Conservation (phyloP, 2,797 vertebrate species). For the Girardinus metallicus region DNA sequence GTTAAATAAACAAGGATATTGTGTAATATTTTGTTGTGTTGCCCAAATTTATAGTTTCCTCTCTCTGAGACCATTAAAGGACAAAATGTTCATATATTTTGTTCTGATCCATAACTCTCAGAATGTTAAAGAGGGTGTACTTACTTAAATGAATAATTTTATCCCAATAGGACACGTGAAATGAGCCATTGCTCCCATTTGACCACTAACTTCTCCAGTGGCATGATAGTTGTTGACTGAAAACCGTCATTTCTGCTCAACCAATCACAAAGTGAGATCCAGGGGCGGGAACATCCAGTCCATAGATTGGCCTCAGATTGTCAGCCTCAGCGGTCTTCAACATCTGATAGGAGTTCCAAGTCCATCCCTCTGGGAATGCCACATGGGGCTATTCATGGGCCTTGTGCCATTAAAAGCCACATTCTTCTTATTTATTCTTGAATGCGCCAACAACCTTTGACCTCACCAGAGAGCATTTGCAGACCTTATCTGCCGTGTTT, state of each 20-base stretch:
- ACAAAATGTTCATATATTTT: background rate
- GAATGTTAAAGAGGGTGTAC: background rate
- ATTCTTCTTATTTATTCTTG: constrained; percentile 2
- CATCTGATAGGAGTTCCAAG: constrained; percentile 40
- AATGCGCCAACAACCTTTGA: constrained; percentile 35
- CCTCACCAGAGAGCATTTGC: constrained; percentile 10
- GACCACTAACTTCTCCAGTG: constrained; percentile 5
- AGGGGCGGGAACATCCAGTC: constrained; percentile 51
- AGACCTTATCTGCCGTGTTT: constrained; percentile 32
- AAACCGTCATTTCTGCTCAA: constrained; percentile 13
- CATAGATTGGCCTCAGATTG: constrained; percentile 9
- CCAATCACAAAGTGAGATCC: constrained; percentile 53
- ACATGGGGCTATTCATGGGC: constrained; percentile 49
- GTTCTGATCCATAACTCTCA: constrained; percentile 1
- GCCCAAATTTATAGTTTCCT: background rate
- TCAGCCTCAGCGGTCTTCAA: constrained; percentile 44
- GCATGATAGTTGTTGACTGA: constrained; percentile 10
- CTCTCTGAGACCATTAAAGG: background rate
- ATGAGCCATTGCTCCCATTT: background rate
- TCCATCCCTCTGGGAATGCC: constrained; percentile 44
- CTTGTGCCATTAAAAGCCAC: constrained; percentile 38
- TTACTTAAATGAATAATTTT: constrained; percentile 1
- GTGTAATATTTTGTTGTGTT: background rate
- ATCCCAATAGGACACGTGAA: background rate
- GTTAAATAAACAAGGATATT: background rate